phyloP scores from a whole-genome alignment of 2,113 vertebrate genomes.

The Neogale vison region DNA sequence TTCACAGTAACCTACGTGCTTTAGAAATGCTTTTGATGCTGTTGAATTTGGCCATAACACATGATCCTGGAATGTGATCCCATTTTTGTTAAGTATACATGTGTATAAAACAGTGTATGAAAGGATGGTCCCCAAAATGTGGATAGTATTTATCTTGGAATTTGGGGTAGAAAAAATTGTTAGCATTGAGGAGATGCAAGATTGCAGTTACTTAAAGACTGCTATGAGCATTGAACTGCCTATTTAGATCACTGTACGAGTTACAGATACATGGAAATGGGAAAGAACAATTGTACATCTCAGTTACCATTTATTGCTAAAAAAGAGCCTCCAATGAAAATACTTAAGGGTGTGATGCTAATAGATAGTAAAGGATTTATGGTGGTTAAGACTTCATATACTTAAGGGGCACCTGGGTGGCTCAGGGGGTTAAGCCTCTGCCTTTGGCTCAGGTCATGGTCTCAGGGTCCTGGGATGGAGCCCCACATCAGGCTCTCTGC shows the following conservation, averaged over 20 bases:
- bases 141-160: background rate
- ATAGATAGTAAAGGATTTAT: background rate
- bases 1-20: background rate
- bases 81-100: background rate
- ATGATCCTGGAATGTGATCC: background rate
- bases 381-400: background rate
- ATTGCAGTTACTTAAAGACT: background rate
- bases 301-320: background rate
- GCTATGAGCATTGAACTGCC: background rate
- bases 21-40: constrained; percentile 31
- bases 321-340: background rate
- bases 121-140: background rate
- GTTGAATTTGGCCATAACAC: constrained; percentile 1
- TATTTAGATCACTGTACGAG: background rate
- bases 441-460: too few species aligned
- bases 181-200: background rate
- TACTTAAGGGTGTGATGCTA: background rate
- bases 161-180: background rate
- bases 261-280: background rate
- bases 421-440: too few species aligned
- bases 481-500: too few species aligned
- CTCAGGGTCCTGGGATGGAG: too few species aligned
- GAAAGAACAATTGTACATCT: background rate
- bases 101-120: background rate
- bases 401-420: too few species aligned